Evolutionary conservation across 2,888 invertebrate species (phyloP).

Genomic region (Zhengitettix transpicula): DNA sequence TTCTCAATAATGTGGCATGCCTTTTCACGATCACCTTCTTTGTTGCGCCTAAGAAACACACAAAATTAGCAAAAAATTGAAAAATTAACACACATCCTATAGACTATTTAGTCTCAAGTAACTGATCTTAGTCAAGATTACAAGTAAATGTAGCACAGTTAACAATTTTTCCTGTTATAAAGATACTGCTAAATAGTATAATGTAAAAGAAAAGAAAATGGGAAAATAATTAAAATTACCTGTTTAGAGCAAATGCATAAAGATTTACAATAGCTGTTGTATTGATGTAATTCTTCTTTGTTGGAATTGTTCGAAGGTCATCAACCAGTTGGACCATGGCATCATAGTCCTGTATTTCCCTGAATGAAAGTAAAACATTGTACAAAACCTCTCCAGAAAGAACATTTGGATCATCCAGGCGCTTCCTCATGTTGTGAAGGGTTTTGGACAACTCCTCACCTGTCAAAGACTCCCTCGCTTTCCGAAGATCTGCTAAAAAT

Average conservation of each 20-base stretch:
- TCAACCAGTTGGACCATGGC: conserved; percentile 94
- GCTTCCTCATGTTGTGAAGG: conserved; percentile 74
- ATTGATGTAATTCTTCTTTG: conserved; percentile 71
- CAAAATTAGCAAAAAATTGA: too few species aligned
- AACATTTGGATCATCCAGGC: conserved; percentile 93
- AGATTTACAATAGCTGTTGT: conserved; percentile 82
- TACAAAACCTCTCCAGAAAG: conserved; percentile 90
- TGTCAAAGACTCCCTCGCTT: conserved; percentile 72
- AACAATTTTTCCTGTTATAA: not conserved
- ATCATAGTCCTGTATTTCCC: conserved; percentile 89
- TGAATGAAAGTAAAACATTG: conserved; percentile 80
- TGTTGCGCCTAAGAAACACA: conserved; percentile 57
- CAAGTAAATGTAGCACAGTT: not conserved
- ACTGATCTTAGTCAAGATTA: too few species aligned
- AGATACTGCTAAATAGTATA: not conserved
- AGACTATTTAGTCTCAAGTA: too few species aligned
- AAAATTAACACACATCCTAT: too few species aligned
- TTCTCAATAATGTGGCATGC: conserved; percentile 82
- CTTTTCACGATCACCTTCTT: conserved; percentile 84
- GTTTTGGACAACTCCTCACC: conserved; percentile 67
- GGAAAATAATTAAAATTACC: conserved; percentile 27
- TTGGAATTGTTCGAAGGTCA: conserved; percentile 78
- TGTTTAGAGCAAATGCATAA: conserved; percentile 93
- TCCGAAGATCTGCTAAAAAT: conserved; percentile 82
- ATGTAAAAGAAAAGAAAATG: not conserved